phyloP scores from a whole-genome alignment of 2,113 vertebrate genomes.

The Pluvianellus socialis region DNA sequence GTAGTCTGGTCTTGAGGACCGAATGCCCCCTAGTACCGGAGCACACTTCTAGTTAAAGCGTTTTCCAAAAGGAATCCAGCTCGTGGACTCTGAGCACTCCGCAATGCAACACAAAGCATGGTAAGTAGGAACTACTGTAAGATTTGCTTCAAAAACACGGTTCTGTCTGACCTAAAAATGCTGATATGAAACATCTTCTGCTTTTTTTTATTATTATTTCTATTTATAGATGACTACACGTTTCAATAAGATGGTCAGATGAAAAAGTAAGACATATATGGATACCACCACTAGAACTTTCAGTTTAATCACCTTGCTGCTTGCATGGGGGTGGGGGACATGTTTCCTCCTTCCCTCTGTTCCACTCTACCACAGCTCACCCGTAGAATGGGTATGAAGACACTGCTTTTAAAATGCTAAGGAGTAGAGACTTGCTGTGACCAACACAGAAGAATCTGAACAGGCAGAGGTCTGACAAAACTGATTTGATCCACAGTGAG shows the following conservation, averaged over 20 bases:
- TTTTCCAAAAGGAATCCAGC: not conserved
- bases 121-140: not conserved
- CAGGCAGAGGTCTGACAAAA: not conserved
- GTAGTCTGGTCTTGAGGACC: not conserved
- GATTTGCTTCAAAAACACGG: not conserved
- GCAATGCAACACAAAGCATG: not conserved
- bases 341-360: not conserved
- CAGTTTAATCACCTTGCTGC: not conserved
- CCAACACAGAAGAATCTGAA: not conserved
- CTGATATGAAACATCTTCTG: not conserved
- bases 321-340: fast-evolving
- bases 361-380: not conserved
- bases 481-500: not conserved
- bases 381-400: not conserved
- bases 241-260: not conserved
- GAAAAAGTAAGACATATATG: not conserved
- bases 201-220: not conserved
- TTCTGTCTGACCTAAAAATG: not conserved
- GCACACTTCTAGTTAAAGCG: not conserved
- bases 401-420: not conserved
- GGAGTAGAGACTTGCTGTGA: not conserved
- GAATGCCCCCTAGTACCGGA: not conserved
- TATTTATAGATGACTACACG: not conserved
- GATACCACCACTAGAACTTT: not conserved
- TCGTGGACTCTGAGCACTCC: not conserved